Percentiles rank a stretch among this genome's conserved stretches.
Evolutionary conservation across 2,113 vertebrate species (phyloP).

Genomic region (Oryzias woworae): DNA sequence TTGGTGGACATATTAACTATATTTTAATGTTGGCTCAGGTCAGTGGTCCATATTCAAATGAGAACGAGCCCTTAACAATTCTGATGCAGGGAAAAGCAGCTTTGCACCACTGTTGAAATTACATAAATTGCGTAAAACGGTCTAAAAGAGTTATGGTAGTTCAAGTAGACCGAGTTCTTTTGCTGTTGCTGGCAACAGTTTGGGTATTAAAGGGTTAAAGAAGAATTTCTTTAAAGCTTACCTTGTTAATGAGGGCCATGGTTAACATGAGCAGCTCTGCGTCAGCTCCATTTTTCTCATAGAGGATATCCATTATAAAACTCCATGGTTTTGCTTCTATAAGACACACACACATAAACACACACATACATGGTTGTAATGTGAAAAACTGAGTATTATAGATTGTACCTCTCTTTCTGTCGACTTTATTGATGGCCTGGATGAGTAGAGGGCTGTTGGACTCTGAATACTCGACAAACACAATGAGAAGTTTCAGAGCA

Average conservation of each 20-base stretch:
- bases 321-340: constrained; percentile 84
- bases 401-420: constrained; percentile 78
- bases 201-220: too few species aligned
- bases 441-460: constrained; percentile 87
- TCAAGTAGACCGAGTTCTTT: too few species aligned
- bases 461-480: constrained; percentile 93
- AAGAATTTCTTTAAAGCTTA: constrained; percentile 68
- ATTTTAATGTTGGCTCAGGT: too few species aligned
- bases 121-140: too few species aligned
- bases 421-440: constrained; percentile 81
- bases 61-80: too few species aligned
- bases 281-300: constrained; percentile 86
- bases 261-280: constrained; percentile 87
- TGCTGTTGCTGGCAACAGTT: too few species aligned
- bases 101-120: too few species aligned
- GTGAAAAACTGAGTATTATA: not conserved
- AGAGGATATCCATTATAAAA: constrained; percentile 84
- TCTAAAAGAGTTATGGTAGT: too few species aligned
- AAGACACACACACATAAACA: not conserved
- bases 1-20: too few species aligned
- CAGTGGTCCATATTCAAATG: too few species aligned
- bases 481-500: constrained; percentile 91
- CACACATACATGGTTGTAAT: too few species aligned
- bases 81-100: too few species aligned
- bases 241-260: constrained; percentile 96